Base-by-base conservation (phyloP, 2,888 invertebrate species). In the Synanthedon vespiformis region DNA sequence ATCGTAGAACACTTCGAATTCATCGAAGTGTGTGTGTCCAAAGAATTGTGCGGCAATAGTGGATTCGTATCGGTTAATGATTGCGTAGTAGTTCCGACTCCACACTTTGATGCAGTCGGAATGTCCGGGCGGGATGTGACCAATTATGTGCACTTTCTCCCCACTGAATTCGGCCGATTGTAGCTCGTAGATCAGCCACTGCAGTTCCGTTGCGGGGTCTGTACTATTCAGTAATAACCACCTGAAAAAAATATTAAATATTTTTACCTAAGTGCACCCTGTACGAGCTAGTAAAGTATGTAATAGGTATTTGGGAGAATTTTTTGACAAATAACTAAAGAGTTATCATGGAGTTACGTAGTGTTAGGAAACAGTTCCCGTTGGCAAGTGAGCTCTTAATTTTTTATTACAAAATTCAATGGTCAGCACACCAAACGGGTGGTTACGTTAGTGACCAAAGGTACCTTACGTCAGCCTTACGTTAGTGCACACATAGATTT, bases 71-170 rank as follows among this genome's bases (percentile, higher is more conserved):
- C 96, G 89, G 62, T 94, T 94, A 52, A 96, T 91, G 53, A 96
- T 95, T 49, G 93, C 92, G 68, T 96, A 96, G 74, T 95, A 96
- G 80, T 98, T 98, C 59, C 96, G 91, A 4, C 97, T 97, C 97
- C 98, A 99, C 4, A 97, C 94, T 84, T 96, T 96, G 40, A 98
- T 81, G 68, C 98, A 98, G 74, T 97, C 97, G 0, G 94, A 92
- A 70, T 95, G 95, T 3, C 98, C 97, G 0, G 98, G 98, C 0
- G 97, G 97, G 64, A 98, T 97, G 73, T 99, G 99, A 0, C 97
- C 97, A 52, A 99, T 94, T n/a, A 99, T 93, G 69, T 98, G 98
- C 11, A 98, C 98, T 77, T 98, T 97, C 77, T 97, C 97, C 12
- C 94, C 94, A 61, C 93, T 95, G 73, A 95, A 94, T 79, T 98